Evolutionary conservation across 2,797 vertebrate genomes (phyloP).

Genomic region (Champsocephalus esox): DNA sequence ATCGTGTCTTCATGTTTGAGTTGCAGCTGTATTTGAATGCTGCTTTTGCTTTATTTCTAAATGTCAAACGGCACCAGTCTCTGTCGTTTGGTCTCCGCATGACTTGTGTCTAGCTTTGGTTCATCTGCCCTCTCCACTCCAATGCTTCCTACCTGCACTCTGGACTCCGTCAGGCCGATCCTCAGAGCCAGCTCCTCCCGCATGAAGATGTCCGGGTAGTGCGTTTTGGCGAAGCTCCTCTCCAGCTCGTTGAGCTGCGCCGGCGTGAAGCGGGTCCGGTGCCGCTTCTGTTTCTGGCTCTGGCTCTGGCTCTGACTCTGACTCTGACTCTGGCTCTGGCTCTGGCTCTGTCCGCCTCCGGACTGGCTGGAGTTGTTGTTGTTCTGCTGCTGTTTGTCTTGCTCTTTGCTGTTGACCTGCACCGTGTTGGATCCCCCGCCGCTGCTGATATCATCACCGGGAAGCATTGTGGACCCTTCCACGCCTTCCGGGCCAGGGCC

Average conservation of each 20-base stretch:
- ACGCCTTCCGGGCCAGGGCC: constrained; percentile 91
- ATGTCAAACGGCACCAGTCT: not conserved
- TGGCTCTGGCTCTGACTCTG: constrained; percentile 54
- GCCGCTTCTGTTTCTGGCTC: constrained; percentile 94
- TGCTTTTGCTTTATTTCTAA: not conserved
- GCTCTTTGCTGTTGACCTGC: constrained; percentile 91
- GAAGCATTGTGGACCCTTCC: constrained; percentile 93
- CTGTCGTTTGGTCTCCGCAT: not conserved
- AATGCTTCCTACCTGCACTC: constrained; percentile 76
- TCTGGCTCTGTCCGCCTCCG: constrained; percentile 56
- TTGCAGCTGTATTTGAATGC: not conserved
- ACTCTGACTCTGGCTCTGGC: constrained; percentile 81
- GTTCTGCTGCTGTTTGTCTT: constrained; percentile 91
- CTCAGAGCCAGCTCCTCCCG: constrained; percentile 95
- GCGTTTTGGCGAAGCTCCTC: constrained; percentile 98
- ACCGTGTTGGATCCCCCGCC: constrained; percentile 91
- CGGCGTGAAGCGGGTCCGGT: constrained; percentile 96
- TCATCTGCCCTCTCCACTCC: no score
- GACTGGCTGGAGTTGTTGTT: constrained; percentile 86
- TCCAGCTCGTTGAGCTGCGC: constrained; percentile 98
- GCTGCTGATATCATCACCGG: constrained; percentile 92
- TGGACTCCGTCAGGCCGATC: constrained; percentile 97
- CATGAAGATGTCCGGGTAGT: constrained; percentile 99
- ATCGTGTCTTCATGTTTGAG: not conserved
- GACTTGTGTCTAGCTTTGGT: no score